These are phyloP conservation scores for Augochlora pura DNA, from an alignment of 1,140 invertebrate genomes.

Conservation along the genomic window DNA sequence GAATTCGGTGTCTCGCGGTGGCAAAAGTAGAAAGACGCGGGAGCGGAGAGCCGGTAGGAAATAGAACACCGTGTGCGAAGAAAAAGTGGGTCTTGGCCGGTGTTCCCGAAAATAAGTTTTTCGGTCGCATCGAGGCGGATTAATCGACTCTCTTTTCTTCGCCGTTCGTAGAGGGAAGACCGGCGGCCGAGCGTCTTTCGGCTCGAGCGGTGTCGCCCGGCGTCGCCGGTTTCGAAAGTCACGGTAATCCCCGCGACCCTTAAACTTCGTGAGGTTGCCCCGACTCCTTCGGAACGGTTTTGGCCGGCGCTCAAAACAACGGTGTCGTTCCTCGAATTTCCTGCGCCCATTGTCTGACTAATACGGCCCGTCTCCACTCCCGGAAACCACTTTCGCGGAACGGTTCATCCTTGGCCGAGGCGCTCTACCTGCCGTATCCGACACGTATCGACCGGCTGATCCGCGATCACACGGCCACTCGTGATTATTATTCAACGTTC, in stretches of 20 bases:
- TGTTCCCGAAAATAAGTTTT: constrained; percentile 41
- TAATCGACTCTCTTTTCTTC: background rate
- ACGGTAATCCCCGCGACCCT: background rate
- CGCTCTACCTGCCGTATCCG: too few relatives aligned
- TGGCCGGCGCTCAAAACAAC: constrained; percentile 30
- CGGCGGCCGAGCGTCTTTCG: too few relatives aligned
- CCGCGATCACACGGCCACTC: too few relatives aligned
- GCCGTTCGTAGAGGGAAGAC: too few relatives aligned
- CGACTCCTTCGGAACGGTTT: constrained; percentile 23
- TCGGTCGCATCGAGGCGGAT: background rate
- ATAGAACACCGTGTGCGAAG: constrained; percentile 37
- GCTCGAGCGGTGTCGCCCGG: too few relatives aligned
- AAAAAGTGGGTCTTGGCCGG: constrained; percentile 50
- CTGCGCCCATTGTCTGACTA: constrained; percentile 19
- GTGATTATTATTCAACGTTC: too few relatives aligned
- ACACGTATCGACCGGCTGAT: too few relatives aligned
- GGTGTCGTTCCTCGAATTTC: constrained; percentile 34
- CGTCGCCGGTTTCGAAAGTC: background rate
- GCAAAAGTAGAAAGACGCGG: constrained; percentile 23
- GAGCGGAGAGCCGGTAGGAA: constrained; percentile 18
- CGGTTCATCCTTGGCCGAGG: too few relatives aligned
- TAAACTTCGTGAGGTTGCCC: background rate
- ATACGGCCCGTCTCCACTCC: background rate
- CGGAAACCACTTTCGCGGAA: background rate
- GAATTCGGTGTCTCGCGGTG: too few relatives aligned